Conservation (phyloP, 53 echinoderm and acorn worm species). For the Paelopatides confundens region DNA sequence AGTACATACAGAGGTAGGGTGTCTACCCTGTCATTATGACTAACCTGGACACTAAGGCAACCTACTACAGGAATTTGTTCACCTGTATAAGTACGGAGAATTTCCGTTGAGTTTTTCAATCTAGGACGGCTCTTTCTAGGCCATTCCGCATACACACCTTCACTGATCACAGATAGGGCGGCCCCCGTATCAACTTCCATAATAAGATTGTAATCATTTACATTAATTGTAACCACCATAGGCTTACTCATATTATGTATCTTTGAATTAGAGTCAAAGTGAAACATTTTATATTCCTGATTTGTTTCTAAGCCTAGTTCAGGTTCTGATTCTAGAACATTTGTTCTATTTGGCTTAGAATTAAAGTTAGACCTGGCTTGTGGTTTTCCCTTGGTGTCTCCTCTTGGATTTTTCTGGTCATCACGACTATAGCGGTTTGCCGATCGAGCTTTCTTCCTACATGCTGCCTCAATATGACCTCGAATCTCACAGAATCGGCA, state of each 20-base stretch:
- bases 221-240: not conserved
- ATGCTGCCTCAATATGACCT: not conserved
- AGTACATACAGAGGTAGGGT: not conserved
- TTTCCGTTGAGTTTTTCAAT: not conserved
- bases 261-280: not conserved
- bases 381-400: not conserved
- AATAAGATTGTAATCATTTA: not conserved
- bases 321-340: not conserved
- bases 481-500: not conserved
- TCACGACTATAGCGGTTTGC: too few relatives aligned
- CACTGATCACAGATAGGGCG: not conserved
- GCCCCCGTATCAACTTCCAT: constrained; percentile 62
- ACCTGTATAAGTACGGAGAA: constrained; percentile 37
- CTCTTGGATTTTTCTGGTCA: too few relatives aligned
- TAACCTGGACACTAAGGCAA: not conserved
- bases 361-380: not conserved
- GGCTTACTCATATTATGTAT: too few relatives aligned
- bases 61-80: not conserved
- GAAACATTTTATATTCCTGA: not conserved
- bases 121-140: not conserved
- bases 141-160: not conserved
- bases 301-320: not conserved
- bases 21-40: not conserved
- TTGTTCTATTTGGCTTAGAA: not conserved
- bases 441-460: too few relatives aligned